Conservation (phyloP, 2,888 invertebrate species). For the Dendrolimus houi region DNA sequence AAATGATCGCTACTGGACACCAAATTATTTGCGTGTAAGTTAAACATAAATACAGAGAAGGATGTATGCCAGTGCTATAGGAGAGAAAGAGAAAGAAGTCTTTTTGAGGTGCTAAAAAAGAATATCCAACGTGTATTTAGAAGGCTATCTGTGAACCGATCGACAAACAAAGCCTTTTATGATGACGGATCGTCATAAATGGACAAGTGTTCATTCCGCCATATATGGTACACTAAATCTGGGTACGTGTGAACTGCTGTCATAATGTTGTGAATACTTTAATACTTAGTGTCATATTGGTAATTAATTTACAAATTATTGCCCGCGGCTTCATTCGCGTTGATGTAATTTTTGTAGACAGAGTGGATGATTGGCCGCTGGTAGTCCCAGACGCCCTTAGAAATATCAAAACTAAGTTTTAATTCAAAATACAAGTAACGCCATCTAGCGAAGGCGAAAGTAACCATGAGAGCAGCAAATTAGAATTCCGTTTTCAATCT, state of each 20-base stretch:
- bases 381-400: no score
- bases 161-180: not conserved
- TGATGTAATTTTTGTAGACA: no score
- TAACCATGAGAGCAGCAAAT: no score
- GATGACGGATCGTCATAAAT: not conserved
- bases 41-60: not conserved
- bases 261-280: not conserved
- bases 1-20: not conserved
- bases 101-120: not conserved
- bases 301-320: no score
- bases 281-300: no score
- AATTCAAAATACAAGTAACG: no score
- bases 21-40: not conserved
- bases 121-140: not conserved
- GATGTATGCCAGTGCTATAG: not conserved
- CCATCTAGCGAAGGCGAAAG: no score
- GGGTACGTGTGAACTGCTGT: not conserved
- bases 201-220: not conserved
- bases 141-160: not conserved
- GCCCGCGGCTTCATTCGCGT: no score
- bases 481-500: no score
- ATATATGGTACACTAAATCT: not conserved
- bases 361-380: no score
- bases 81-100: not conserved
- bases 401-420: no score